phyloP scores from a whole-genome alignment of 2,113 vertebrate genomes.

The Cheilinus undulatus region DNA sequence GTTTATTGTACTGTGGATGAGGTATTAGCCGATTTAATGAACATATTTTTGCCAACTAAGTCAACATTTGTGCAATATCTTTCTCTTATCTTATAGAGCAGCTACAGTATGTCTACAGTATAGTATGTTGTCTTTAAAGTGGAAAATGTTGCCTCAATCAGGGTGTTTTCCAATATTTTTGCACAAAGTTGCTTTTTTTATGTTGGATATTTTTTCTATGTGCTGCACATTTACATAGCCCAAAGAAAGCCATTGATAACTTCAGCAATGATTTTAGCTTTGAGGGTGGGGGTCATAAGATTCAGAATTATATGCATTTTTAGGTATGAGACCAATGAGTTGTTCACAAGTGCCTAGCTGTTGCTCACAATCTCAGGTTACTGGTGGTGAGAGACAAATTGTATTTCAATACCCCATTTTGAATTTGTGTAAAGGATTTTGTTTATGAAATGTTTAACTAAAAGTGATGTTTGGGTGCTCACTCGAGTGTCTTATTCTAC shows the following conservation, averaged over 20 bases:
- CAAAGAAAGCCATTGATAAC: background rate
- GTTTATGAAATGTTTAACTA: constrained; percentile 17
- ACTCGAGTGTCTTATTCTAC: background rate
- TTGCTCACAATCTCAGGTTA: constrained; percentile 29
- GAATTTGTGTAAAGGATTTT: constrained; percentile 22
- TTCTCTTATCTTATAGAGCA: constrained; percentile 8
- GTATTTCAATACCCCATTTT: constrained; percentile 5
- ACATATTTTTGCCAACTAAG: background rate
- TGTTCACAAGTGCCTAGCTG: constrained; percentile 20
- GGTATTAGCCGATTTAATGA: background rate
- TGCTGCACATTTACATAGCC: background rate
- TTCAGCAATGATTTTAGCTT: background rate
- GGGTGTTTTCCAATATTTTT: constrained; percentile 4
- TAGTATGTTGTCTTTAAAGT: constrained; percentile 4
- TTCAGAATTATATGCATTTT: constrained; percentile 1
- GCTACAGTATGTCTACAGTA: constrained; percentile 7
- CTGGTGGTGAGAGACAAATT: background rate
- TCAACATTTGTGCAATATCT: constrained; percentile 57
- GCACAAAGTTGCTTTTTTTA: constrained; percentile 42
- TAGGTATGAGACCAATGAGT: background rate
- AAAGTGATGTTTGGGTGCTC: constrained; percentile 12
- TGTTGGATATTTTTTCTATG: constrained; percentile 5
- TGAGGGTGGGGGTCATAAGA: background rate
- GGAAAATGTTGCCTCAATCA: background rate
- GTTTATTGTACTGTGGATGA: constrained; percentile 15